These are phyloP conservation scores for Carollia perspicillata DNA, from an alignment of 2,113 vertebrate species.

Conservation along the genomic window DNA sequence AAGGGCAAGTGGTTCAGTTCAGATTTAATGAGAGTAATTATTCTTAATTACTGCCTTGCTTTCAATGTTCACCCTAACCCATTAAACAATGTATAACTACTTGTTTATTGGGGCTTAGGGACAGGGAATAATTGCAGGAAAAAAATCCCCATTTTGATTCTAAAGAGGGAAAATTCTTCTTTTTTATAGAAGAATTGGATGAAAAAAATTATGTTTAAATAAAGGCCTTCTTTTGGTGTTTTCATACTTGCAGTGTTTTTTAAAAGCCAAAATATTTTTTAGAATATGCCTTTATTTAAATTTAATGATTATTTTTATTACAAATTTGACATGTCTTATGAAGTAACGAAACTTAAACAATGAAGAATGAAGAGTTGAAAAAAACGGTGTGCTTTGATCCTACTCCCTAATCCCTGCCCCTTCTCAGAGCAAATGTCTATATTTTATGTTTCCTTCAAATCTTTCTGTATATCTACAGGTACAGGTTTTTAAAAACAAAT, in stretches of 20 bases:
- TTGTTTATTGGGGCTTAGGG: constrained; percentile 34
- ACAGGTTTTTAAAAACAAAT: not conserved
- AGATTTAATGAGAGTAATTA: constrained; percentile 49
- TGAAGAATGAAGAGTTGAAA: not conserved
- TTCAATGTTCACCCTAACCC: constrained; percentile 6
- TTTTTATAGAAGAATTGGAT: constrained; percentile 34
- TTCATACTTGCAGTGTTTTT: not conserved
- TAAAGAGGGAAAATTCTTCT: not conserved
- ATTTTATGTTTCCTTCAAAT: not conserved
- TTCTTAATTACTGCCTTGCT: constrained; percentile 38
- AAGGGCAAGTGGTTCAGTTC: constrained; percentile 16
- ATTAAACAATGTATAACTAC: constrained; percentile 38
- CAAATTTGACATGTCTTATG: constrained; percentile 1
- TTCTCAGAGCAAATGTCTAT: not conserved
- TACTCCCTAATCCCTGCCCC: not conserved
- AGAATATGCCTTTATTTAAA: constrained; percentile 42
- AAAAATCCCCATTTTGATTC: not conserved
- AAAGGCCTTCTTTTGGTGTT: not conserved
- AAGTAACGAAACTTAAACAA: constrained; percentile 18
- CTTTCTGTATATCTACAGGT: not conserved
- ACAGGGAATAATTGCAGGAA: constrained; percentile 19
- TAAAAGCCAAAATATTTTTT: constrained; percentile 22
- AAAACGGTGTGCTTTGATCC: not conserved
- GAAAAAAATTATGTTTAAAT: constrained; percentile 44
- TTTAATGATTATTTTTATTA: constrained; percentile 33